Percentiles rank a stretch among this genome's conserved stretches.
phyloP scores from a whole-genome alignment of 23 tunicate species.

The Styela plicata region DNA sequence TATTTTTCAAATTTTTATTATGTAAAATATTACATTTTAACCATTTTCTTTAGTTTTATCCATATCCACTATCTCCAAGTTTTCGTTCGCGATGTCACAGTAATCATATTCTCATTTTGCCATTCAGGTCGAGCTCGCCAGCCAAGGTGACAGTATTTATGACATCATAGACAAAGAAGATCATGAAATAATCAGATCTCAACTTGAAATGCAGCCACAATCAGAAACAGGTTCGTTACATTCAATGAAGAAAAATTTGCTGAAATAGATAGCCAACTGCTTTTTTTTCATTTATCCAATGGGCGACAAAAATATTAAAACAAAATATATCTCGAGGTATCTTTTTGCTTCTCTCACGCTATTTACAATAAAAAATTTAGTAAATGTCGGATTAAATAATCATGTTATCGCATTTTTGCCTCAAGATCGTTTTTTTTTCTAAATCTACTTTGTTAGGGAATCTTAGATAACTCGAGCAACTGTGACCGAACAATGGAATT shows the following conservation, averaged over 20 bases:
- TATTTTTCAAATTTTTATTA: not conserved
- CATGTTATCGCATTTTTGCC: not conserved
- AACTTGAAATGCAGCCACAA: constrained; percentile 80
- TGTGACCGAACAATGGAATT: not conserved
- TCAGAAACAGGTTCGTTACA: constrained; percentile 45
- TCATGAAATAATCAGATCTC: constrained; percentile 91
- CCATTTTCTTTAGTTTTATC: too few relatives aligned
- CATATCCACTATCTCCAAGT: too few relatives aligned
- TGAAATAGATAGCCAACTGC: not conserved
- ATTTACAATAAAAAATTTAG: not conserved
- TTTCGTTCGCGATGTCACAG: too few relatives aligned
- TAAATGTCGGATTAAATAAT: too few relatives aligned
- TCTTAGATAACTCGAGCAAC: not conserved
- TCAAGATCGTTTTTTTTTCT: not conserved
- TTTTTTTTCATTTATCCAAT: not conserved
- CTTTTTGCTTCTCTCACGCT: not conserved
- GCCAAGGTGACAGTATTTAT: constrained; percentile 94
- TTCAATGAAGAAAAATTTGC: not conserved
- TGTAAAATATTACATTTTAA: not conserved
- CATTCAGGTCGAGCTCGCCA: constrained; percentile 87
- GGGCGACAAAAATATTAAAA: too few relatives aligned
- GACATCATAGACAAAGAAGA: constrained; percentile 96
- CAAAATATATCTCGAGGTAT: too few relatives aligned
- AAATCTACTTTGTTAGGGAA: not conserved
- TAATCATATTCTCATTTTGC: too few relatives aligned